These are phyloP conservation scores for Alethe castanea DNA, from an alignment of 2,113 vertebrate genomes.

Conservation along the genomic window DNA sequence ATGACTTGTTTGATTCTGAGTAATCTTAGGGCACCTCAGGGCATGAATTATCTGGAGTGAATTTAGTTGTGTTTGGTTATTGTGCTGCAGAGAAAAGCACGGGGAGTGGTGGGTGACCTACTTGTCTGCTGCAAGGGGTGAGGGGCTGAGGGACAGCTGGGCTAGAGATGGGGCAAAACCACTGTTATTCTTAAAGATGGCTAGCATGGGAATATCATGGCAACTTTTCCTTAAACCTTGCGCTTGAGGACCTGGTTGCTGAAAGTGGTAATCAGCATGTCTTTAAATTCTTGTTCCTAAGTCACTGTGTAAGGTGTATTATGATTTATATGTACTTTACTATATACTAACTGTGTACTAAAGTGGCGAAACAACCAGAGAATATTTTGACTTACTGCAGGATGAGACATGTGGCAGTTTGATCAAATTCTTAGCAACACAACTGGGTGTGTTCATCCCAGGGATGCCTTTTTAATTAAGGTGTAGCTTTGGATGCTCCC, in stretches of 20 bases:
- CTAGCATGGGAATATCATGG: no score
- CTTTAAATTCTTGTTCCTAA: background rate
- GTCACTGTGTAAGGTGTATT: background rate
- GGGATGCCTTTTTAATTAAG: background rate
- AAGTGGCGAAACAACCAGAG: background rate
- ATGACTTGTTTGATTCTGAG: background rate
- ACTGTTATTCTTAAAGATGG: background rate
- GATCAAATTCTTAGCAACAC: background rate
- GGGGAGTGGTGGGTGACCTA: background rate
- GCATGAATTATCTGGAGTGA: background rate
- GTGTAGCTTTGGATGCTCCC: background rate
- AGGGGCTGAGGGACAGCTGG: background rate
- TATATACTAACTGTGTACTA: background rate
- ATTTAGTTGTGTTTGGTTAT: background rate
- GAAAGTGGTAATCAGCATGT: background rate
- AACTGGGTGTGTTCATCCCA: background rate
- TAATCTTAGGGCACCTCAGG: background rate
- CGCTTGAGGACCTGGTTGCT: background rate
- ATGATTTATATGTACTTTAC: background rate
- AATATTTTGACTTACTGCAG: background rate
- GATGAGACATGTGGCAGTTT: background rate
- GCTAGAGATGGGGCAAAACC: background rate
- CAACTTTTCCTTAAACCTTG: background rate
- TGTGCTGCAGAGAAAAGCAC: background rate
- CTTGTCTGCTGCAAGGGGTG: background rate